A percentile compares a stretch with the other conserved stretches of the same genome.
Conservation (phyloP, 2,797 vertebrate species). For the Tragelaphus oryx region DNA sequence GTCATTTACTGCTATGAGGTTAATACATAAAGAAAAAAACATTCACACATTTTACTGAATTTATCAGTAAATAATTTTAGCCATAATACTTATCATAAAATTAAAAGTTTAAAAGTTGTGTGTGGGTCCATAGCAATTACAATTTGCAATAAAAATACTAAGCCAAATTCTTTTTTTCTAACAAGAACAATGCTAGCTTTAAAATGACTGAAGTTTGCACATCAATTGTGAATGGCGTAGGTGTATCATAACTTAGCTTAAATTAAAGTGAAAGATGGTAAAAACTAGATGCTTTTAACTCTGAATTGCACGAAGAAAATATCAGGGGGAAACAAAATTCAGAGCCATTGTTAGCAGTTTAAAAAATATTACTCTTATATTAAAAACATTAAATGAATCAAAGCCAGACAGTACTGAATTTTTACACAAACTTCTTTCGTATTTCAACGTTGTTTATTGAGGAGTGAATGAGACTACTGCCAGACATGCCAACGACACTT, state of each 20-base stretch:
- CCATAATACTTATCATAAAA: constrained; percentile 54
- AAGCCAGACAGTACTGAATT: constrained; percentile 81
- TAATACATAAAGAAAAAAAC: constrained; percentile 62
- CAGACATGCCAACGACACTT: constrained; percentile 85
- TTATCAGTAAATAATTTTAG: constrained; percentile 51
- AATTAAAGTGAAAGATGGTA: constrained; percentile 52
- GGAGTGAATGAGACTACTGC: constrained; percentile 83
- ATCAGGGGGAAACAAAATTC: background rate
- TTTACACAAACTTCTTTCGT: constrained; percentile 81
- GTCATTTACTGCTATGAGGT: constrained; percentile 65
- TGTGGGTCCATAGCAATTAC: constrained; percentile 42
- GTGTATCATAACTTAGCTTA: constrained; percentile 56
- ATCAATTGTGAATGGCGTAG: background rate
- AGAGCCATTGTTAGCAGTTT: constrained; percentile 47
- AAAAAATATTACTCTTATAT: constrained; percentile 70
- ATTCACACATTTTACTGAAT: constrained; percentile 61
- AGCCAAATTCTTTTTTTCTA: constrained; percentile 44
- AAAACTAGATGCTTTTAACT: constrained; percentile 66
- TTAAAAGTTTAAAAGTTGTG: constrained; percentile 44
- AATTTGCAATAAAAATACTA: constrained; percentile 56
- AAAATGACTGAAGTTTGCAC: constrained; percentile 50
- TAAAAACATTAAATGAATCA: constrained; percentile 75
- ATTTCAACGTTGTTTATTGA: constrained; percentile 86
- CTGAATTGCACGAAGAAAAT: constrained; percentile 56
- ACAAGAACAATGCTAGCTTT: constrained; percentile 53